Conservation (phyloP, 2,113 vertebrate genomes). For the Tapirus terrestris region DNA sequence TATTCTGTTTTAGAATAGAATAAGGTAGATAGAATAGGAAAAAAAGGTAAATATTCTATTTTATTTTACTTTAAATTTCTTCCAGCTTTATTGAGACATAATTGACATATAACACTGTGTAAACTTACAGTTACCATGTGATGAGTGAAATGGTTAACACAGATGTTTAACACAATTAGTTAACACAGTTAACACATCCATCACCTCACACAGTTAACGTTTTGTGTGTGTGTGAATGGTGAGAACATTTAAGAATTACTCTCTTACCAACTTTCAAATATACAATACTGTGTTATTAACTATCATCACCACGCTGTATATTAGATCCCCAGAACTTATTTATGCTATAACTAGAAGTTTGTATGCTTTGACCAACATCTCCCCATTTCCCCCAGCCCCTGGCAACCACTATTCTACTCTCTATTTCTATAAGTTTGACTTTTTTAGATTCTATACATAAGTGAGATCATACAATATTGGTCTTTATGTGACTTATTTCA, state of each 20-base stretch:
- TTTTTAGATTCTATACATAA: background rate
- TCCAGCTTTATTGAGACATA: background rate
- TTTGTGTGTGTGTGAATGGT: background rate
- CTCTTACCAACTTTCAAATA: background rate
- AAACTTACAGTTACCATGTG: background rate
- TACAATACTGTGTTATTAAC: background rate
- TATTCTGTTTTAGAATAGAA: too few species aligned
- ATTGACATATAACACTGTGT: background rate
- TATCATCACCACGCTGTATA: background rate
- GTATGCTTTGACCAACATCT: background rate
- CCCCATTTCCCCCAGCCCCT: background rate
- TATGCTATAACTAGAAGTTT: background rate
- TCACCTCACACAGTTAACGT: background rate
- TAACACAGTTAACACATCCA: too few species aligned
- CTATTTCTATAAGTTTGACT: background rate
- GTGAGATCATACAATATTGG: background rate
- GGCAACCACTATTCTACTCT: background rate
- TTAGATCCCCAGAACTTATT: background rate
- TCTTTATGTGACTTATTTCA: background rate
- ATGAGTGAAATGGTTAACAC: background rate
- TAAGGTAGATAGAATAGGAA: too few species aligned
- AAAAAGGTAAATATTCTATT: background rate
- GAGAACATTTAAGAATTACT: background rate
- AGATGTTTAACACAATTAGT: background rate
- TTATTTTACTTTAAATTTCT: background rate